Base-by-base conservation (phyloP, 2,797 vertebrate genomes). In the Ictinia mississippiensis region DNA sequence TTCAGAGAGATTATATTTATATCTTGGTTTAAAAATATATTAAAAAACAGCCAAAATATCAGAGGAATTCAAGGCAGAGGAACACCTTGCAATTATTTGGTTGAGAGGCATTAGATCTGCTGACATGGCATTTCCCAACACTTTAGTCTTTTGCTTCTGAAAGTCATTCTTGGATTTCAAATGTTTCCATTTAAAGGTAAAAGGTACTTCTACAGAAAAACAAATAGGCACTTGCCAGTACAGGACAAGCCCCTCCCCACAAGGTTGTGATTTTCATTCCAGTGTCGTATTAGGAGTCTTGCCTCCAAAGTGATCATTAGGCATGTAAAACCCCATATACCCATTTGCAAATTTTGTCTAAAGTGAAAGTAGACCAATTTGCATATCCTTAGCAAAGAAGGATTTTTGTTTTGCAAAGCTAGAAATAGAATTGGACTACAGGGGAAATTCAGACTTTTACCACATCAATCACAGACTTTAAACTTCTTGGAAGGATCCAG, bases 71-170 rank as follows among this genome's bases (percentile, higher is more conserved):
- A 90, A 87, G 29, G 31, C 18, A 88, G 56, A 71, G 40, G 80
- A 97, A 83, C 35, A 96, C 74, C 93, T 95, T 95, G 72, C 53
- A 96, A 96, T 79, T 97, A 91, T 83, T 93, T 92, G 42, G 70
- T 95, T 90, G 88, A 45, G 87, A 93, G 62, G 58, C n/a, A 85
- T 31, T 66, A 52, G 56, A 89, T 87, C 59, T 93, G 78, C 95
- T 96, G 92, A 93, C 37, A 53, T 6, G 21, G 55, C 37, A 4
- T 75, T 96, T 95, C 75, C 55, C 50, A 62, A n/a, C 38, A 68
- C 53, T 68, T 93, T 50, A 72, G 70, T 38, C 28, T 92, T 94
- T 85, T 89, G 29, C 37, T 87, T 91, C 84, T 83, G 61, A 89
- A 96, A 93, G 70, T 73, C 45, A 49, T 78, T 93, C 77, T 71